Base-by-base conservation (phyloP, 2,113 vertebrate genomes). In the Lonchura striata region DNA sequence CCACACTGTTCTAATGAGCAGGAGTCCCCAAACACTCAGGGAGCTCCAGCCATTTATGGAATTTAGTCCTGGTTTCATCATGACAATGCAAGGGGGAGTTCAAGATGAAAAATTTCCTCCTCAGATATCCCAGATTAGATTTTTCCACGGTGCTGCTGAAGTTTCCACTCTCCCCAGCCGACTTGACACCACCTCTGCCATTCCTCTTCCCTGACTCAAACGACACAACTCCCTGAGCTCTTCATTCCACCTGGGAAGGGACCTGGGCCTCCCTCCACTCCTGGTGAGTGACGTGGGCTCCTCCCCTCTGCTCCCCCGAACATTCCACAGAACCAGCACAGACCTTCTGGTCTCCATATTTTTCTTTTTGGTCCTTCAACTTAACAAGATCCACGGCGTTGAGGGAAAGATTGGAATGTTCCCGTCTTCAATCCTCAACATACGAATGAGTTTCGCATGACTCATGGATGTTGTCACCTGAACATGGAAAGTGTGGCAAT, bases 221-320 rank as follows among this genome's bases (percentile, higher is more conserved):
- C 46, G 52, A 18, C 17, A 44, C 3, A 0, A 1, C 21, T 31
- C 33, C 3, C 1, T 2, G 17, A 35, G 2, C 7, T 56, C 46
- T 49, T n/a, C 17, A 42, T 60, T 59, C 41, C 54, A 31, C 8
- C 21, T 31, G 53, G 37, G 27, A 56, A 76, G 27, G 44, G 24
- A 65, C 9, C 42, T 54, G 77, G 5, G 1, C 10, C 33, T 82
- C 44, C 27, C 69, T 66, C 56, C 9, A 5, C 44, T 59, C 18
- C n/a, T 71, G 63, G 6, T 35, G 25, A 42, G 7, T 3, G 30
- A 11, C 0, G 2, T 30, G 39, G 7, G 6, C 6, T 56, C 30
- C 27, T 18, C 25, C 71, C 25, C 5, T 77, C 6, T 2, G 12
- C 3, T 63, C 25, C 17, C 12, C 25, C 11, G 8, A 71, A 13